Evolutionary conservation across 2,888 invertebrate species (phyloP).

Genomic region (Phengaris arion): DNA sequence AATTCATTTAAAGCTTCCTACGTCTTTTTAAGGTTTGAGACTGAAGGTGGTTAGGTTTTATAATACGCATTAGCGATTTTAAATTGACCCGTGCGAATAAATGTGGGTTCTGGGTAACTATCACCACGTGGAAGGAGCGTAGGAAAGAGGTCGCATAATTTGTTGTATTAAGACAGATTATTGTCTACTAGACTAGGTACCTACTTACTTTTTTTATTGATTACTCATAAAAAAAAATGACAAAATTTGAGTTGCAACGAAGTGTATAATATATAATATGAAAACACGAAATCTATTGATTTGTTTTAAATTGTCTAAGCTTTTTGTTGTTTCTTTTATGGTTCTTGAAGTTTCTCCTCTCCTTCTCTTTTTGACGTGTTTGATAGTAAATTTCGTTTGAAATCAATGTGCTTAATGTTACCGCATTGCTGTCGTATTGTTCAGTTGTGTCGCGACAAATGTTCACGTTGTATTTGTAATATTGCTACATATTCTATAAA

Average conservation of each 20-base stretch:
- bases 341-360: not conserved
- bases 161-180: not conserved
- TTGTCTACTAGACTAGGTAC: no score
- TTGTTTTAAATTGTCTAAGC: not conserved
- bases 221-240: no score
- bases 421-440: slow-evolving; percentile 71
- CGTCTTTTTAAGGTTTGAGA: slow-evolving; percentile 44
- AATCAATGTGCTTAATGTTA: slow-evolving; percentile 70
- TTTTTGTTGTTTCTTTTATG: not conserved
- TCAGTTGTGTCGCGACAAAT: slow-evolving; percentile 70
- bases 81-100: not conserved
- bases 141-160: not conserved
- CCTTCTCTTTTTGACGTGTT: slow-evolving; percentile 13
- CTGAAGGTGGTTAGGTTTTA: slow-evolving; percentile 44
- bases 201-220: no score
- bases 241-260: no score
- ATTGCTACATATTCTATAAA: slow-evolving; percentile 77
- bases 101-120: not conserved
- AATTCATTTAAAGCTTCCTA: slow-evolving; percentile 24
- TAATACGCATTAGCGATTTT: slow-evolving; percentile 32
- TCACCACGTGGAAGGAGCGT: not conserved
- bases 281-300: no score
- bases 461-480: slow-evolving; percentile 79
- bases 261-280: no score
- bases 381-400: slow-evolving; percentile 54